These are phyloP conservation scores for Globodera ellingtonae DNA, from an alignment of 1,140 invertebrate species.

Conservation along the genomic window DNA sequence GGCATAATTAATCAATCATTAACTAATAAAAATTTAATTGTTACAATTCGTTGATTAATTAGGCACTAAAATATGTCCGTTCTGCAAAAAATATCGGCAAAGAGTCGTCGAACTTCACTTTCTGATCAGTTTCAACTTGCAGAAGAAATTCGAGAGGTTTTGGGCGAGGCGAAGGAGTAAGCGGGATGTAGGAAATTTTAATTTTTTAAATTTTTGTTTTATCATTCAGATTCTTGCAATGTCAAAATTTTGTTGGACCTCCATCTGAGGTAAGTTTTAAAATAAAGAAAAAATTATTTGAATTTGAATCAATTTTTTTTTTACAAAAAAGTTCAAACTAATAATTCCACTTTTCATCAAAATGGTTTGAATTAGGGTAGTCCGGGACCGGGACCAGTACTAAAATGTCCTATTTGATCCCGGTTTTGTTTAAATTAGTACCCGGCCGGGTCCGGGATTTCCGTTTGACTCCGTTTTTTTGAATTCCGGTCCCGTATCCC, in stretches of 20 bases:
- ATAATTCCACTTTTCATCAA: too few relatives aligned
- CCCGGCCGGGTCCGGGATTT: too few relatives aligned
- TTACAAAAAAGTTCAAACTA: too few relatives aligned
- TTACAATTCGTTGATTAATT: too few relatives aligned
- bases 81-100: background rate
- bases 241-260: background rate
- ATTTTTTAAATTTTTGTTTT: background rate
- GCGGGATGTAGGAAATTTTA: background rate
- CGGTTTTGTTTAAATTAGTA: too few relatives aligned
- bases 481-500: too few relatives aligned
- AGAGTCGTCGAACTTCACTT: background rate
- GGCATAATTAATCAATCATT: too few relatives aligned
- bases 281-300: background rate
- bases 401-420: too few relatives aligned
- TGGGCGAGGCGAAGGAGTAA: background rate
- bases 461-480: too few relatives aligned
- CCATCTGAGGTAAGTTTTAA: background rate
- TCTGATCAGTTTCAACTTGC: background rate
- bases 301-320: background rate
- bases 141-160: background rate
- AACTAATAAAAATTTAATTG: background rate
- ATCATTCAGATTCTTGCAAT: background rate
- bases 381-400: too few relatives aligned
- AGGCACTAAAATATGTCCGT: background rate
- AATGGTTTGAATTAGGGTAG: too few relatives aligned